Conservation (phyloP, 2,113 vertebrate genomes). For the Hoplias malabaricus region DNA sequence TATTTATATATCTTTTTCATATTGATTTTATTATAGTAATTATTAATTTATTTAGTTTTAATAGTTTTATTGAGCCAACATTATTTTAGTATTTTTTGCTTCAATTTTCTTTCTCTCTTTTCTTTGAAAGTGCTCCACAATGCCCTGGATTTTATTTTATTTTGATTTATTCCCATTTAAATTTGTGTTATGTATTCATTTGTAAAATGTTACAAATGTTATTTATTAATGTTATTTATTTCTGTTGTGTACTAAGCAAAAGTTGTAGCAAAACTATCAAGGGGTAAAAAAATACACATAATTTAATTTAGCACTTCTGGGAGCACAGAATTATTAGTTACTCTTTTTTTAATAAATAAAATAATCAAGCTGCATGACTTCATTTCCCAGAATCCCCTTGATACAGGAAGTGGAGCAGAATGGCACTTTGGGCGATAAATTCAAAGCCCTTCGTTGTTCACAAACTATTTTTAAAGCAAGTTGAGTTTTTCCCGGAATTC, state of each 20-base stretch:
- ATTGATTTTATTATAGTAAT: too few relatives aligned
- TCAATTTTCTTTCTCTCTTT: too few relatives aligned
- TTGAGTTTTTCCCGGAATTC: background rate
- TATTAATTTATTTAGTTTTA: too few relatives aligned
- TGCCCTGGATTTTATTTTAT: too few relatives aligned
- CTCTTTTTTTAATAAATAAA: slow-evolving; percentile 8
- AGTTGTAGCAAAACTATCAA: slow-evolving; percentile 73
- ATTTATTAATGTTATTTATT: slow-evolving; percentile 10
- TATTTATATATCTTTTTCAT: background rate
- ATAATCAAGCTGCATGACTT: slow-evolving; percentile 33
- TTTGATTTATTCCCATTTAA: slow-evolving; percentile 16
- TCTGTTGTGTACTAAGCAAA: slow-evolving; percentile 63
- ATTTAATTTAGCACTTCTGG: background rate
- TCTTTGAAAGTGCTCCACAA: too few relatives aligned
- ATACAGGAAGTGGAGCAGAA: background rate
- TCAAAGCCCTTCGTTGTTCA: background rate
- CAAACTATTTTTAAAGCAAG: background rate
- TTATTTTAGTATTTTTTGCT: too few relatives aligned
- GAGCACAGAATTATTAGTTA: slow-evolving; percentile 53
- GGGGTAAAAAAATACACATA: background rate
- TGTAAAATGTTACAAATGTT: too few relatives aligned
- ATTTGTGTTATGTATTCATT: slow-evolving; percentile 25
- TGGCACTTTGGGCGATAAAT: background rate
- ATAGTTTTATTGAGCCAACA: too few relatives aligned
- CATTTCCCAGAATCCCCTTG: background rate